Evolutionary conservation across 2,797 vertebrate genomes (phyloP), one percentile per base, ranked within the genome.

Genomic region (Coccyzus lansbergi): DNA sequence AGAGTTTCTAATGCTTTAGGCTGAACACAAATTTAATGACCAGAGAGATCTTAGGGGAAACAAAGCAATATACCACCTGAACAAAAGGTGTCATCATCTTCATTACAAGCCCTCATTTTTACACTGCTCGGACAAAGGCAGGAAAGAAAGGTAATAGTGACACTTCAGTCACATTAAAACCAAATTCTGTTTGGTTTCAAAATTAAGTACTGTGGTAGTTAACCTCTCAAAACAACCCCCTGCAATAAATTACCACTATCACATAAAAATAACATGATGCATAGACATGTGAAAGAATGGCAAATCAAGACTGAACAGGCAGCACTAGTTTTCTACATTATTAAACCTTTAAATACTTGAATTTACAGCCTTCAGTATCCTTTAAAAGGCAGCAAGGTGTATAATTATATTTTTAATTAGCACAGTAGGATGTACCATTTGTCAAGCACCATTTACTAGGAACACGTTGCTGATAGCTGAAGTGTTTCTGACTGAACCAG

Each of bases 181-280:
- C 21, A 48, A 83, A 44, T 72, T 87, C 29, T 72, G 7, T 68
- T 89, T 75, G 24, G 38, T 46, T 91, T 86, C 58, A 92, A 88
- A 90, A 91, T 75, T 31, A 92, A 83, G 53, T 56, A 70, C 18
- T 48, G 13, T 48, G 6, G 59, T 70, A 80, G 59, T 86, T 89
- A 91, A 72, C 20, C 19, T 75, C 80, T 75, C 15, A 9, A 69
- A 91, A 93, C 64, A 92, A 93, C 85, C 2, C 72, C 31, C 25
- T 64, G 38, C 76, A 93, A 95, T 93, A 82, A 93, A 86, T 93
- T 96, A 94, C 62, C 65, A 36, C 79, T 76, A 59, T 90, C 79
- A 88, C 53, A 76, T 78, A 92, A 81, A 95, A 67, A 64, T 49
- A 68, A n/a, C 49, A 65, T 36, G 64, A 95, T 83, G 53, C 60